Conservation (phyloP, 2,888 invertebrate species). For the Blastobasis lacticolella region DNA sequence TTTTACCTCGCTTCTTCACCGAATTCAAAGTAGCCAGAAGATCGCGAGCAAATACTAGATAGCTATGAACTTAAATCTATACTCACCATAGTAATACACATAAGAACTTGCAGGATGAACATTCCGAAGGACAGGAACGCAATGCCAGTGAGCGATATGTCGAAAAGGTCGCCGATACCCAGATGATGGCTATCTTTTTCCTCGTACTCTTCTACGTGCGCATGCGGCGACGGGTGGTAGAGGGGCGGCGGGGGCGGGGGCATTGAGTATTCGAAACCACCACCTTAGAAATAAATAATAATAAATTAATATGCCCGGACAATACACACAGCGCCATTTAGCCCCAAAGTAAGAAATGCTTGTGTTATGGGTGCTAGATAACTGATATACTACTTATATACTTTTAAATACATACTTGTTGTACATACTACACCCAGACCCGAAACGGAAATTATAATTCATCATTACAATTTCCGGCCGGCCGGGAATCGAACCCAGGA, state of each 20-base stretch:
- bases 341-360: too few species aligned
- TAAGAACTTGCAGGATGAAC: constrained; percentile 84
- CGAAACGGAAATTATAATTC: too few species aligned
- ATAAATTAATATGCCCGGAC: not conserved
- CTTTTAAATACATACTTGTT: too few species aligned
- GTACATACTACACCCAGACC: too few species aligned
- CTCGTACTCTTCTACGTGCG: constrained; percentile 35
- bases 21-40: too few species aligned
- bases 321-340: not conserved
- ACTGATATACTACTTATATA: too few species aligned
- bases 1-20: too few species aligned
- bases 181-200: constrained; percentile 74
- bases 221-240: constrained; percentile 32
- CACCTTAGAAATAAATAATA: constrained; percentile 30
- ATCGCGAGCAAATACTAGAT: too few species aligned
- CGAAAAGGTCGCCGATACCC: constrained; percentile 82
- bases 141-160: constrained; percentile 85
- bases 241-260: constrained; percentile 62
- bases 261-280: constrained; percentile 63
- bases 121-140: constrained; percentile 88
- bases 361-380: too few species aligned
- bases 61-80: not conserved
- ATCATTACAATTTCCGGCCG: too few species aligned
- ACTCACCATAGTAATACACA: constrained; percentile 81
- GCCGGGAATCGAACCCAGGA: too few species aligned